Evolutionary conservation across 1,140 invertebrate genomes (phyloP).

Genomic region (Chionoecetes opilio): DNA sequence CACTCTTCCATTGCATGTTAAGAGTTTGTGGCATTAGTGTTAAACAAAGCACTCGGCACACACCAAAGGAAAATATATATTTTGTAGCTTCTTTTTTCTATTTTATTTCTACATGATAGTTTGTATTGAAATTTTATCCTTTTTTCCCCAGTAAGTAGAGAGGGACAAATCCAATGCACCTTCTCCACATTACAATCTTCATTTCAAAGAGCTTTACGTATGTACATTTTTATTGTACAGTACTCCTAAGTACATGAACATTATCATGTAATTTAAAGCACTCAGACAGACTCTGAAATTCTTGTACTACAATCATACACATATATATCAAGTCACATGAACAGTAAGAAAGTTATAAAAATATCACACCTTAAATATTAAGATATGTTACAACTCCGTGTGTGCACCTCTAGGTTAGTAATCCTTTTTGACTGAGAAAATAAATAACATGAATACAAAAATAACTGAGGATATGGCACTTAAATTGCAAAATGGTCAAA

Average conservation of each 20-base stretch:
- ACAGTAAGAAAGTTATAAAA: conserved; percentile 73
- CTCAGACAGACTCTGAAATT: conserved; percentile 45
- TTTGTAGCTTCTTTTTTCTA: too few species aligned
- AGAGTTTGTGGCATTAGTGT: too few species aligned
- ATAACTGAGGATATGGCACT: conserved; percentile 57
- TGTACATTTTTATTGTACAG: too few species aligned
- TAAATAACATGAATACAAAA: conserved; percentile 57
- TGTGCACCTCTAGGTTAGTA: conserved; percentile 1
- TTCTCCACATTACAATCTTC: too few species aligned
- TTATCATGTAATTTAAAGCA: conserved; percentile 15
- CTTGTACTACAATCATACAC: conserved; percentile 57
- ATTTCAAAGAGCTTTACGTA: too few species aligned
- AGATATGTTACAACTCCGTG: conserved; percentile 62
- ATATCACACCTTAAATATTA: conserved; percentile 59
- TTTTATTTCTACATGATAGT: too few species aligned
- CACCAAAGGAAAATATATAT: too few species aligned
- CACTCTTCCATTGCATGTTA: too few species aligned
- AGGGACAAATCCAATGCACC: too few species aligned
- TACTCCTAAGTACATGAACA: neutral
- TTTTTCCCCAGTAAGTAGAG: too few species aligned
- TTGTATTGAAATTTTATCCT: too few species aligned
- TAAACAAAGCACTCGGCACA: too few species aligned
- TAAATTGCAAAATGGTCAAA: neutral
- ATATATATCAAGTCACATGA: conserved; percentile 55
- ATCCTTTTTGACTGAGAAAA: conserved; percentile 46